These are phyloP conservation scores for Trematomus bernacchii DNA, from an alignment of 2,797 vertebrate species.

Conservation along the genomic window DNA sequence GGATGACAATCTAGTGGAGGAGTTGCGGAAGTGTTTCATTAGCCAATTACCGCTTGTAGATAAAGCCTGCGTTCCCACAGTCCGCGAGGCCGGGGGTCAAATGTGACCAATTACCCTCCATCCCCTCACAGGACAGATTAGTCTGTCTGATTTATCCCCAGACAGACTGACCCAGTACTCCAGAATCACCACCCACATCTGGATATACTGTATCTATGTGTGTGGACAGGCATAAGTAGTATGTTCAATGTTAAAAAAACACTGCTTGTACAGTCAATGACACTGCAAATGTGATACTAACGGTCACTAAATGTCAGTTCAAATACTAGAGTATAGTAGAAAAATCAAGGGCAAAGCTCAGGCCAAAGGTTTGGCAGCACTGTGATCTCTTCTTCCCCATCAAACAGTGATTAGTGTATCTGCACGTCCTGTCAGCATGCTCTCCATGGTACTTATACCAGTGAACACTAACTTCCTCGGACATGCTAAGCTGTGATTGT, in stretches of 20 bases:
- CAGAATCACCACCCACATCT: constrained; percentile 72
- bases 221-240: constrained; percentile 11
- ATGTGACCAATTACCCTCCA: constrained; percentile 86
- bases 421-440: constrained; percentile 49
- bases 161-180: constrained; percentile 76
- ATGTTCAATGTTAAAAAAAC: constrained; percentile 13
- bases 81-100: constrained; percentile 80
- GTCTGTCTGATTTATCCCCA: constrained; percentile 81
- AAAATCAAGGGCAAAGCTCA: not conserved
- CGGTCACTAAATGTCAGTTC: not conserved
- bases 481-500: constrained; percentile 71
- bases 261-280: not conserved
- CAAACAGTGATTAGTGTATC: constrained; percentile 48
- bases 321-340: not conserved
- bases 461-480: constrained; percentile 48
- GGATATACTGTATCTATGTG: constrained; percentile 38
- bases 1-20: constrained; percentile 77
- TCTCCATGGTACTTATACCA: constrained; percentile 31
- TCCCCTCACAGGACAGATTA: constrained; percentile 82
- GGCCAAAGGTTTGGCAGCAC: not conserved
- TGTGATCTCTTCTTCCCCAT: constrained; percentile 20
- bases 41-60: constrained; percentile 85
- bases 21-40: constrained; percentile 89
- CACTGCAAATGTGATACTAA: not conserved
- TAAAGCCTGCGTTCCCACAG: constrained; percentile 86